Evolutionary conservation across 2,888 invertebrate genomes (phyloP), one percentile per base, ranked within the genome.

Genomic region (Muschampia plurimacula): DNA sequence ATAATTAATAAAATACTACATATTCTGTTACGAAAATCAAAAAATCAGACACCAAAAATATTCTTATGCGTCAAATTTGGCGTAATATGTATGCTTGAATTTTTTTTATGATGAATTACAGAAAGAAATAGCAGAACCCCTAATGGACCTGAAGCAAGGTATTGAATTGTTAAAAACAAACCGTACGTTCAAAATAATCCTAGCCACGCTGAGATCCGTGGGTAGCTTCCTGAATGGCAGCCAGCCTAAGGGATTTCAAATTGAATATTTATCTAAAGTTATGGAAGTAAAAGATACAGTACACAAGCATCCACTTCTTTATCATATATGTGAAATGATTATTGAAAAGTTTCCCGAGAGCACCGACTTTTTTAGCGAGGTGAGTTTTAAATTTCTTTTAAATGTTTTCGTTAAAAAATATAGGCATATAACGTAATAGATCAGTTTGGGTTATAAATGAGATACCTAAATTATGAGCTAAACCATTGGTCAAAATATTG

Each of bases 251-350:
- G 99, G 99, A 39, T 99, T 99, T 93, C 98, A 99, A 87, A 96
- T 99, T 79, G 99, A 99, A 84, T 99, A 99, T 92, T 95, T 99
- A 83, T 96, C 98, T 64, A 99, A 99, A 95, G 98, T 98, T 83
- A 99, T 99, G 84, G 99, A 99, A 95, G 99, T 99, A 60, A 99
- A 99, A 93, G 99, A 99, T 91, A 99, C 99, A 0, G 99, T 99
- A 57, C 99, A 99, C 90, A 99, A 99, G 90, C 99, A 99, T 92
- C 99, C 99, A 7, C 95, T 99, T 75, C 95, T 99, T 75, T 99
- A 99, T 91, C 99, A 99, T 90, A 95, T 99, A 78, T 99, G 99
- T 88, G 98, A 22, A 89, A 98, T 99, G 95, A 98, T 99, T 76
- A 97, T 99, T 95, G 99, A 99, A 85, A 98, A 99, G 89, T 98